A percentile compares a stretch with the other conserved stretches of the same genome.
Evolutionary conservation across 2,888 invertebrate species (phyloP).

Genomic region (Drosophila prolongata): DNA sequence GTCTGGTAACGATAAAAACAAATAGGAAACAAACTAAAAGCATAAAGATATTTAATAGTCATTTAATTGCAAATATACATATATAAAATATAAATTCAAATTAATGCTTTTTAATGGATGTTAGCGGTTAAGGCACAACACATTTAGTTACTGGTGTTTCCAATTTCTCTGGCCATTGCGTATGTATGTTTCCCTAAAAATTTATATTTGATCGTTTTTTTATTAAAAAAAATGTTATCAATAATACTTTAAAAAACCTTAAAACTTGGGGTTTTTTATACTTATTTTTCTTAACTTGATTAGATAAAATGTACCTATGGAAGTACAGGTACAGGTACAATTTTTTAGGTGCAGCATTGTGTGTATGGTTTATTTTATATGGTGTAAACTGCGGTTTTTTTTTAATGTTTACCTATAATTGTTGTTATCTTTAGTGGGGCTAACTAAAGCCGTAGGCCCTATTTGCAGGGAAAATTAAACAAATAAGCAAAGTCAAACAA

Average conservation of each 20-base stretch:
- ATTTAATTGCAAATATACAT: conserved; percentile 51
- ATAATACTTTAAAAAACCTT: too few relatives aligned
- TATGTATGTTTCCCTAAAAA: too few relatives aligned
- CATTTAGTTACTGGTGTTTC: too few relatives aligned
- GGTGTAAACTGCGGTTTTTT: not conserved
- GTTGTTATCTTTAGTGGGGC: too few relatives aligned
- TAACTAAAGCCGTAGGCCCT: not conserved
- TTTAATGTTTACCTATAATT: not conserved
- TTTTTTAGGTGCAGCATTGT: not conserved
- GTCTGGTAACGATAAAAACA: conserved; percentile 52
- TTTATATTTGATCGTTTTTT: too few relatives aligned
- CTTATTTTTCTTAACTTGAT: too few relatives aligned
- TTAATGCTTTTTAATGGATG: not conserved
- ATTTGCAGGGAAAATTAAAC: not conserved
- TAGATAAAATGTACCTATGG: too few relatives aligned
- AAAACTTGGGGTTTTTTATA: too few relatives aligned
- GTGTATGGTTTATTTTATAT: not conserved
- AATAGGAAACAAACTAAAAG: conserved; percentile 53
- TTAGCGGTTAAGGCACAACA: not conserved
- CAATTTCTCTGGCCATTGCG: too few relatives aligned
- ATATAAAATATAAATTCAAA: conserved; percentile 27
- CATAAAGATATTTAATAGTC: conserved; percentile 51
- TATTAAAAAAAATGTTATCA: too few relatives aligned
- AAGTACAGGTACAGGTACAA: too few relatives aligned
- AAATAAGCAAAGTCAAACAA: not conserved